Evolutionary conservation across 2,888 invertebrate species (phyloP), one percentile per base, ranked within the genome.

Genomic region (Mesoligia furuncula): DNA sequence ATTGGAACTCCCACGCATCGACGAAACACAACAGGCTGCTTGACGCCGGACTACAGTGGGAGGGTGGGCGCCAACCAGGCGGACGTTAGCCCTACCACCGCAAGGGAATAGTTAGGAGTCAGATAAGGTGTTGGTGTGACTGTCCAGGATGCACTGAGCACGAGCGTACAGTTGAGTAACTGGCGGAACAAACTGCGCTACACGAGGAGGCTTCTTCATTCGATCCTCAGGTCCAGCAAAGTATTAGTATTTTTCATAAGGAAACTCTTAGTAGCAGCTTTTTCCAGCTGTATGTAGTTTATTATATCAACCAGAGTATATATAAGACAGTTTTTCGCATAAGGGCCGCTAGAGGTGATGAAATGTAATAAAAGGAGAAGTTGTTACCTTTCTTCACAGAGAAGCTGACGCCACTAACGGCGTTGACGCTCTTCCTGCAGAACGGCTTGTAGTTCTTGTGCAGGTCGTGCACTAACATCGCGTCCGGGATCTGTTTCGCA

Each of bases 361-460:
- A 31, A 24, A 36, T 15, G 31, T 1, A 1, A 11, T 36, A 17
- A 68, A 36, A 17, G 6, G 54, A n/a, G n/a, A 20, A 39, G 11
- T n/a, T 39, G 36, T 69, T 69, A 69, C 96, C 96, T 91, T 93
- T 92, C 68, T 97, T 97, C 13, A 98, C 97, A 0, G 97, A 97
- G 90, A 98, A 98, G 90, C 97, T 97, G 73, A 98, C 92, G 24
- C 97, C 97, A 65, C 97, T 95, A 0, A 98, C 98, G 0, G 98
- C 98, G 64, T 95, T 90, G 83, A 89, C 87, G 0, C 88, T 82
- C 73, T 90, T 90, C 17, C 84, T 87, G 67, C 96, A 90, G 0
- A 93, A 81, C 0, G 94, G 93, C 48, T 91, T 87, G 90, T 98
- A 98, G 65, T 94, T 95, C 93, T 98, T 98, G 82, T 97, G 97